A percentile compares a stretch with the other conserved stretches of the same genome.
These are phyloP conservation scores for Istiophorus platypterus DNA, from an alignment of 2,113 vertebrate species.

Conservation along the genomic window DNA sequence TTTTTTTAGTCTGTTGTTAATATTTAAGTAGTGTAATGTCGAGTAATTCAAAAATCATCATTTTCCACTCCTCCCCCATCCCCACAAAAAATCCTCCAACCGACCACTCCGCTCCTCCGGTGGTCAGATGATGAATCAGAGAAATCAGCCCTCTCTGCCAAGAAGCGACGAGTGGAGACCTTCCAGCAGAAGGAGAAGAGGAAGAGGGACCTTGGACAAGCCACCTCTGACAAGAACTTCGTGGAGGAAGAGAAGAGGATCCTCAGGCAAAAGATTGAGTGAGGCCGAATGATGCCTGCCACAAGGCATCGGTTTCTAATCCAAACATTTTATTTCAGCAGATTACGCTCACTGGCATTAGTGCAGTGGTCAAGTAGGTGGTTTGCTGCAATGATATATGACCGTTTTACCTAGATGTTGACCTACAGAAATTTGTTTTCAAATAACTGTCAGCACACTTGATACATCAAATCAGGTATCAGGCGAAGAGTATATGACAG, in stretches of 20 bases:
- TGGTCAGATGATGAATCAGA: constrained; percentile 89
- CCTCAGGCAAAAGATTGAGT: constrained; percentile 82
- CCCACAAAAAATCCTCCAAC: background rate
- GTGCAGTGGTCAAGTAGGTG: constrained; percentile 9
- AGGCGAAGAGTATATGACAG: background rate
- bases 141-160: constrained; percentile 78
- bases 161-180: constrained; percentile 90
- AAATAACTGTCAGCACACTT: background rate
- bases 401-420: constrained; percentile 19
- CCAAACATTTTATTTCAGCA: constrained; percentile 21
- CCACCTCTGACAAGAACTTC: constrained; percentile 87
- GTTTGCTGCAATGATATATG: background rate
- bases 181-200: constrained; percentile 91
- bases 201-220: constrained; percentile 87
- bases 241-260: constrained; percentile 89
- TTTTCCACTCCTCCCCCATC: background rate
- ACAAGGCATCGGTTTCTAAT: constrained; percentile 9
- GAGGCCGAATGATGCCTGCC: constrained; percentile 30
- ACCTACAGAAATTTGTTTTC: constrained; percentile 6
- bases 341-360: constrained; percentile 24
- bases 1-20: background rate
- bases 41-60: background rate
- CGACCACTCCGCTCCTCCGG: background rate
- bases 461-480: background rate
- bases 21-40: background rate